These are phyloP conservation scores for Trematomus loennbergii DNA, from an alignment of 2,113 vertebrate genomes.

Conservation along the genomic window DNA sequence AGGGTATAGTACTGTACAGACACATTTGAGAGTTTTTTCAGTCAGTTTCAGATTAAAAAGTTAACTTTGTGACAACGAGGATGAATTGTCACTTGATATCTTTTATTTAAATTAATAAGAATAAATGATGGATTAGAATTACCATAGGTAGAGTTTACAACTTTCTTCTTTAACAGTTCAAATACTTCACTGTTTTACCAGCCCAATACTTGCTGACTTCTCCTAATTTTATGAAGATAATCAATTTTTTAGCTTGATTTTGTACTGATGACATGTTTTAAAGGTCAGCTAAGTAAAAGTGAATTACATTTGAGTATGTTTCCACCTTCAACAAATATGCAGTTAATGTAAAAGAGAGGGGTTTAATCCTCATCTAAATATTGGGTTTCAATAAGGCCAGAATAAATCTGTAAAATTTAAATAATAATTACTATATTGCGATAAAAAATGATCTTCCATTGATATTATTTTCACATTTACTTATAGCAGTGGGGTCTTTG, in stretches of 20 bases:
- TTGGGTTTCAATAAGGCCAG: neutral
- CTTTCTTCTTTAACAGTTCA: neutral
- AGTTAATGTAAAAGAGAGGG: neutral
- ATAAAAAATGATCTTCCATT: neutral
- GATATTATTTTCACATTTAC: no score
- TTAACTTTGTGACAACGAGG: conserved; percentile 12
- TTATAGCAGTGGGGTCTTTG: no score
- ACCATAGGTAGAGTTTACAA: neutral
- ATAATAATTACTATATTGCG: neutral
- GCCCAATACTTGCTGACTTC: neutral
- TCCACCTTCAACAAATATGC: neutral
- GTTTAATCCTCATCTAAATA: neutral
- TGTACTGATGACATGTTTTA: no score
- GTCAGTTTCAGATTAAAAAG: neutral
- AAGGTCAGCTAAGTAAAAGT: no score
- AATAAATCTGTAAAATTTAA: neutral
- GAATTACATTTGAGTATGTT: neutral
- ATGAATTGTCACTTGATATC: neutral
- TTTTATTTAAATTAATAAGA: neutral
- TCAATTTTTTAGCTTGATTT: no score
- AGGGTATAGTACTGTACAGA: neutral
- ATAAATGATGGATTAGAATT: neutral
- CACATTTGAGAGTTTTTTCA: conserved; percentile 10
- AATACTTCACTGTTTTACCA: conserved; percentile 3
- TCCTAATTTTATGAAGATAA: neutral